Evolutionary conservation across 2,113 vertebrate genomes (phyloP).

Genomic region (Callionymus lyra): DNA sequence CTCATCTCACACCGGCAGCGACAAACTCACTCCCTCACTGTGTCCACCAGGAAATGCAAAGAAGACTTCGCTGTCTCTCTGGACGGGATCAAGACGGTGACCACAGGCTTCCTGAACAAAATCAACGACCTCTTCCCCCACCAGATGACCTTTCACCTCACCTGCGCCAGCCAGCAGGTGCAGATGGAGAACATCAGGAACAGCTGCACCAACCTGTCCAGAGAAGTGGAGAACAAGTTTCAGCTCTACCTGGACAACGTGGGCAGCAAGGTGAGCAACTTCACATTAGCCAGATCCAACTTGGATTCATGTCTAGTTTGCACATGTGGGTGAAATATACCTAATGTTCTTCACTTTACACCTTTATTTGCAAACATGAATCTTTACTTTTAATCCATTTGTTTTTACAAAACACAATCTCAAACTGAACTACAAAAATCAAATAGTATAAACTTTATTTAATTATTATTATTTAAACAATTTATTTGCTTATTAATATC

Average conservation of each 20-base stretch:
- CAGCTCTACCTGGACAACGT: constrained; percentile 52
- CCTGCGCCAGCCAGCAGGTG: constrained; percentile 57
- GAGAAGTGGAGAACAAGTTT: constrained; percentile 58
- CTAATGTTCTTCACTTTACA: no score
- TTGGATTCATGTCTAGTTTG: no score
- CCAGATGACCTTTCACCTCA: constrained; percentile 63
- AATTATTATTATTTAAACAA: no score
- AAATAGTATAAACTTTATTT: no score
- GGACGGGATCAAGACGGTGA: constrained; percentile 61
- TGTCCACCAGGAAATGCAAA: constrained; percentile 57
- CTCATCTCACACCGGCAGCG: no score
- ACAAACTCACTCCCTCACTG: background rate
- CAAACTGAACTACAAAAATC: no score
- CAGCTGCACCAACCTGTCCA: constrained; percentile 59
- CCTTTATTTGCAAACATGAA: no score
- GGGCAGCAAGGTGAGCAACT: constrained; percentile 41
- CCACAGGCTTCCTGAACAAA: constrained; percentile 51
- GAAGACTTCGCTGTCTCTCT: constrained; percentile 63
- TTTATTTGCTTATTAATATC: no score
- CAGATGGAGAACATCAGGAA: constrained; percentile 45
- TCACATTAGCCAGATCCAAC: no score
- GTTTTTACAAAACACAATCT: no score
- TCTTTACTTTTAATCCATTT: no score
- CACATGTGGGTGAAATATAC: no score
- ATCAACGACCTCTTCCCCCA: constrained; percentile 62